phyloP scores from a whole-genome alignment of 2,113 vertebrate species.

The Columba janthina region DNA sequence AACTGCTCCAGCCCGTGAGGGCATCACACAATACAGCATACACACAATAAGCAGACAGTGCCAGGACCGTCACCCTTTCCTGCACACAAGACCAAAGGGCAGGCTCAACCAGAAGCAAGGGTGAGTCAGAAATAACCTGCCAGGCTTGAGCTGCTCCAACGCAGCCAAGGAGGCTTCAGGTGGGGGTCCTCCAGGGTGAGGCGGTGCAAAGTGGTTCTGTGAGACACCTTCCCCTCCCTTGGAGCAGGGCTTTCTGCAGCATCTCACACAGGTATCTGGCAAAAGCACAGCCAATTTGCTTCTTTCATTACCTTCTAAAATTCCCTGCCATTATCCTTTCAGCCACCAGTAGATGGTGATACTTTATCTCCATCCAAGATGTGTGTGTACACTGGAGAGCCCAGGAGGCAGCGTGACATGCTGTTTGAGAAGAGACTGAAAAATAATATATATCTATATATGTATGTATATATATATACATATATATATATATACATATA shows the following conservation, averaged over 20 bases:
- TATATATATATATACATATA: neutral
- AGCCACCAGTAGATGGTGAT: conserved; percentile 43
- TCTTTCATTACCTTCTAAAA: neutral
- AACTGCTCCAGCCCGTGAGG: neutral
- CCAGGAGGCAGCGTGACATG: neutral
- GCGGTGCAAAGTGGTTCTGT: accelerated
- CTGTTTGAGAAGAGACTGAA: neutral
- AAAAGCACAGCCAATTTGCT: neutral
- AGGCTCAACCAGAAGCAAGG: neutral
- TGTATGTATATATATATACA: neutral
- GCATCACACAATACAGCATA: neutral
- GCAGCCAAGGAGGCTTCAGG: neutral
- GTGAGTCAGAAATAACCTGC: neutral
- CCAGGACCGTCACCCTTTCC: neutral
- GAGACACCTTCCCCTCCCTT: neutral
- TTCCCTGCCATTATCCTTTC: neutral
- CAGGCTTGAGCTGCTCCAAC: neutral
- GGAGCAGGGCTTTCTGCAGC: neutral
- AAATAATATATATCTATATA: neutral
- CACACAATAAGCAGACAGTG: neutral
- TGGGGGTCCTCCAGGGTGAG: neutral
- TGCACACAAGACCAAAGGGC: neutral
- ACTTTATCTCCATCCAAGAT: neutral
- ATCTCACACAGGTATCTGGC: accelerated
- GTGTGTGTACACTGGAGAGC: accelerated